These are phyloP conservation scores for Lemur catta DNA, from an alignment of 2,797 vertebrate genomes.

Conservation along the genomic window DNA sequence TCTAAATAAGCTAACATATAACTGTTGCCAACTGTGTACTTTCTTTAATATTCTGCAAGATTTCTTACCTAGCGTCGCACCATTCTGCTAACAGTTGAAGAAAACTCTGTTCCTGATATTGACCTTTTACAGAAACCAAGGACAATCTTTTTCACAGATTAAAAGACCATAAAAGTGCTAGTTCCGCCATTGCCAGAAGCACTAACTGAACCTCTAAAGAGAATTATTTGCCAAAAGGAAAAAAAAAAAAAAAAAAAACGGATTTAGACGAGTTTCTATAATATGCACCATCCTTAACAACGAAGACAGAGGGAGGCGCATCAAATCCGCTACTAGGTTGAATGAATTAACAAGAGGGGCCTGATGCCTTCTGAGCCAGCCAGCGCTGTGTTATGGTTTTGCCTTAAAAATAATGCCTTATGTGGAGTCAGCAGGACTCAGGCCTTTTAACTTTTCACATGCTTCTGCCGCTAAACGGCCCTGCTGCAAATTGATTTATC, in stretches of 20 bases:
- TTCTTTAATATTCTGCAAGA: neutral
- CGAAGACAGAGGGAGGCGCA: conserved; percentile 42
- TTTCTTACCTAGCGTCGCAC: neutral
- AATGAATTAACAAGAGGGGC: conserved; percentile 47
- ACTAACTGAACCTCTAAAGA: conserved; percentile 68
- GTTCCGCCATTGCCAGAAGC: conserved; percentile 68
- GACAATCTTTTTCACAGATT: conserved; percentile 73
- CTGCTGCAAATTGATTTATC: conserved; percentile 77
- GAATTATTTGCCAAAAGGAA: conserved; percentile 68
- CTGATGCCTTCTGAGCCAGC: neutral
- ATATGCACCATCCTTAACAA: conserved; percentile 41
- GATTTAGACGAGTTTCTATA: conserved; percentile 53
- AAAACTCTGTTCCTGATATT: conserved; percentile 59
- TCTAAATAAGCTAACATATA: neutral
- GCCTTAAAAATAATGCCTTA: conserved; percentile 1
- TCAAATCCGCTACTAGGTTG: conserved; percentile 39
- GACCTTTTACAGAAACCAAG: conserved; percentile 73
- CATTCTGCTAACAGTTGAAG: conserved; percentile 26
- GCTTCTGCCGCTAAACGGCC: conserved; percentile 60
- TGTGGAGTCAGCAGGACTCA: conserved; percentile 67
- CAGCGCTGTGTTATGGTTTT: conserved; percentile 60
- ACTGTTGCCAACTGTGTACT: neutral
- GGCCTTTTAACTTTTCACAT: conserved; percentile 56
- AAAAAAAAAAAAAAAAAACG: neutral
- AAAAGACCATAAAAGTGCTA: conserved; percentile 75